These are phyloP conservation scores for Aphyosemion australe DNA, from an alignment of 2,113 vertebrate species.

Conservation along the genomic window DNA sequence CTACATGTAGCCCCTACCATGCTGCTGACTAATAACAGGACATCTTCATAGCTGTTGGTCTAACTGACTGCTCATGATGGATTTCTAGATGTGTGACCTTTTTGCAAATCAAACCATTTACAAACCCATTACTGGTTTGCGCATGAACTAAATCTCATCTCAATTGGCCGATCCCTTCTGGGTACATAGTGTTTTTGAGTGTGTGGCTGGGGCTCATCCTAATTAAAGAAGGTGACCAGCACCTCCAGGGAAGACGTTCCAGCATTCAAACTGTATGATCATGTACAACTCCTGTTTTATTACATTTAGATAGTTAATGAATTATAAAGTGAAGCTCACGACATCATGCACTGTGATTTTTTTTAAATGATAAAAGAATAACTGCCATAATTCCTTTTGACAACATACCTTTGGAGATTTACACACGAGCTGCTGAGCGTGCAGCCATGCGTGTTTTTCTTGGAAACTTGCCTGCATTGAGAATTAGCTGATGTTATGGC, in stretches of 20 bases:
- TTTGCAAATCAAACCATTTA: too few relatives aligned
- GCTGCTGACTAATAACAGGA: too few relatives aligned
- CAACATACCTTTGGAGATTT: conserved; percentile 23
- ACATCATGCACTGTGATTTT: conserved; percentile 12
- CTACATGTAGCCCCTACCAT: too few relatives aligned
- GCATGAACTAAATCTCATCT: too few relatives aligned
- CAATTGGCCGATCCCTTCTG: too few relatives aligned
- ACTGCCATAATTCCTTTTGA: background rate
- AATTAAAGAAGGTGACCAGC: conserved; percentile 2
- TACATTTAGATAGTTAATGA: conserved; percentile 28
- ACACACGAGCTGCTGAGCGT: conserved; percentile 1
- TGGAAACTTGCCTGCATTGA: conserved; percentile 9
- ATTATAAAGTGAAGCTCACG: conserved; percentile 28
- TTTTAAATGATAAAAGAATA: conserved; percentile 17
- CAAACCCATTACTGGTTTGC: too few relatives aligned
- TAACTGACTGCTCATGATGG: too few relatives aligned
- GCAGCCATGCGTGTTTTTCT: conserved; percentile 10
- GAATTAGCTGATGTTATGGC: conserved; percentile 30
- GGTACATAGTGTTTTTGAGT: too few relatives aligned
- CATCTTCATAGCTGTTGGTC: too few relatives aligned
- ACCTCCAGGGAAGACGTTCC: conserved; percentile 4
- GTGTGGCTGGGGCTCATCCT: too few relatives aligned
- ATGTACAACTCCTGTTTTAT: conserved; percentile 21
- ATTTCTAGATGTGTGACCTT: too few relatives aligned
- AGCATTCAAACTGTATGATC: conserved; percentile 8